A percentile compares a stretch with the other conserved stretches of the same genome.
These are phyloP conservation scores for Belgica antarctica DNA, from an alignment of 2,888 invertebrate species.

Conservation along the genomic window DNA sequence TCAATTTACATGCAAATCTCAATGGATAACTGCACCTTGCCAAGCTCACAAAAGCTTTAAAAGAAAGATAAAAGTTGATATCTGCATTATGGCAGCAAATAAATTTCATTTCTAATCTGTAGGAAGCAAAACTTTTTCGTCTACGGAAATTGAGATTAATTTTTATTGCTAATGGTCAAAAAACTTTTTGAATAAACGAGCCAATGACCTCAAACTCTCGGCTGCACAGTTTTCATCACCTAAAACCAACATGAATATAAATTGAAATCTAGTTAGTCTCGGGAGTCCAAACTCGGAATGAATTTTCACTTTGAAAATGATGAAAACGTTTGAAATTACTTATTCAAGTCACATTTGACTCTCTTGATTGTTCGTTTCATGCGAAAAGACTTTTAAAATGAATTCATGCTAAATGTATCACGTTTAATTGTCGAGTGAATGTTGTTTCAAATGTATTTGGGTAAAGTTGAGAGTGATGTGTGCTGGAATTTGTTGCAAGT, in stretches of 20 bases:
- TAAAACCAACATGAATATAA: not conserved
- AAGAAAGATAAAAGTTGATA: constrained; percentile 19
- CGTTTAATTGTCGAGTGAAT: too few relatives aligned
- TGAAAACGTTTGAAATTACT: not conserved
- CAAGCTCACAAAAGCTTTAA: constrained; percentile 14
- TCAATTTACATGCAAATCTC: constrained; percentile 26
- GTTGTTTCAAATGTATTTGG: too few relatives aligned
- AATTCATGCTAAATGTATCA: not conserved
- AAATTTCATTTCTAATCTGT: constrained; percentile 11
- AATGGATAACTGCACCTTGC: constrained; percentile 26
- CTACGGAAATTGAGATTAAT: constrained; percentile 21
- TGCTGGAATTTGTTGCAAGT: too few relatives aligned
- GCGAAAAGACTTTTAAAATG: not conserved
- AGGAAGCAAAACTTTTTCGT: not conserved
- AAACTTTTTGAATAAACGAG: constrained; percentile 5
- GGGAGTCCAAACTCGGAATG: too few relatives aligned
- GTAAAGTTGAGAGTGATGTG: too few relatives aligned
- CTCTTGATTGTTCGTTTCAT: not conserved
- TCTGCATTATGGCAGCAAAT: constrained; percentile 23
- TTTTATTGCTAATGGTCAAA: constrained; percentile 8
- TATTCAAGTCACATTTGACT: not conserved
- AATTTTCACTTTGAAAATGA: not conserved
- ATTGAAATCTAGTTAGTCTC: too few relatives aligned
- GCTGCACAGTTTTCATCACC: not conserved
- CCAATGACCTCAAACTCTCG: constrained; percentile 15